Evolutionary conservation across 2,888 invertebrate species (phyloP).

Genomic region (Clivina fossor): DNA sequence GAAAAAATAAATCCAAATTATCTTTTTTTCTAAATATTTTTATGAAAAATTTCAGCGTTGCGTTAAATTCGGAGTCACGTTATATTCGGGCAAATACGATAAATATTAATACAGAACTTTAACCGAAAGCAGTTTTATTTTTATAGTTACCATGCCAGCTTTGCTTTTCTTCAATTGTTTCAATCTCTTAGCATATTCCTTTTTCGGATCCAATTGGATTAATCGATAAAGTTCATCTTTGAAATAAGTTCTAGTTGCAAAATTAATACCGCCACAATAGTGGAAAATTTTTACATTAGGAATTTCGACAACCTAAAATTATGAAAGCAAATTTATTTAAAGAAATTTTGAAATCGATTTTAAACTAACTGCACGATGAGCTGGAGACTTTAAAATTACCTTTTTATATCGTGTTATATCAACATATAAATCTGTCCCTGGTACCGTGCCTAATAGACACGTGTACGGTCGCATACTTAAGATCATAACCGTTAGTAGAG

Average conservation of each 20-base stretch:
- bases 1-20: too few relatives aligned
- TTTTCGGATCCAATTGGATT: conserved; percentile 56
- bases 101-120: too few relatives aligned
- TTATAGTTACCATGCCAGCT: conserved; percentile 40
- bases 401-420: conserved; percentile 64
- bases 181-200: conserved; percentile 51
- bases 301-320: conserved; percentile 61
- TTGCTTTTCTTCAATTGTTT: conserved; percentile 48
- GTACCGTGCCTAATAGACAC: conserved; percentile 63
- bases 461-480: conserved; percentile 65
- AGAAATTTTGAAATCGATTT: too few relatives aligned
- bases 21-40: too few relatives aligned
- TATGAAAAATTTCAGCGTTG: too few relatives aligned
- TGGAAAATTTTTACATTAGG: conserved; percentile 68
- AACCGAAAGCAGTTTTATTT: too few relatives aligned
- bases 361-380: too few relatives aligned
- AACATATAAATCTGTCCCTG: conserved; percentile 66
- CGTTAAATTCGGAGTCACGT: too few relatives aligned
- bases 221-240: conserved; percentile 57
- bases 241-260: conserved; percentile 63
- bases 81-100: too few relatives aligned
- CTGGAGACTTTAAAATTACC: conserved; percentile 55
- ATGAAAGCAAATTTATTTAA: conserved; percentile 24
- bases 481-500: conserved; percentile 67
- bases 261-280: conserved; percentile 68